phyloP scores from a whole-genome alignment of 2,888 invertebrate species.

The Ectemnius continuus region DNA sequence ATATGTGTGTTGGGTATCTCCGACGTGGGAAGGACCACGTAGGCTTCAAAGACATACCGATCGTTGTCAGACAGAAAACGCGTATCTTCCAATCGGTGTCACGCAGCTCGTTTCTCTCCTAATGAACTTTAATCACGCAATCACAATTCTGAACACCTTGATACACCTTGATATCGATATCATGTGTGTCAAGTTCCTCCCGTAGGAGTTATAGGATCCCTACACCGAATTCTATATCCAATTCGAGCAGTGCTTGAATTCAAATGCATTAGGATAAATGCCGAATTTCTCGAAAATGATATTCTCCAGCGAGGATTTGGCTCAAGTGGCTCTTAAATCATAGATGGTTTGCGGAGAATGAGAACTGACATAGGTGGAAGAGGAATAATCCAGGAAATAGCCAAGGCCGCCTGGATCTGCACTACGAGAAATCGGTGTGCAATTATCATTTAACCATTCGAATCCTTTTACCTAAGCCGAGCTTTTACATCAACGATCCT shows the following conservation, averaged over 20 bases:
- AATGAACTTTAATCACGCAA: conserved; percentile 22
- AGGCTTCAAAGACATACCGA: conserved; percentile 25
- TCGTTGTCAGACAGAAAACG: conserved; percentile 2
- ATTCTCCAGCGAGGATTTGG: background rate
- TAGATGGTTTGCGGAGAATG: background rate
- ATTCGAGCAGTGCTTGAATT: no score
- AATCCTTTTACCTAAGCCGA: conserved; percentile 11
- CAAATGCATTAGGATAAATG: no score
- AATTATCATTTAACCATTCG: conserved; percentile 51
- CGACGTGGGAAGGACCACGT: conserved; percentile 42
- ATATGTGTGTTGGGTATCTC: background rate
- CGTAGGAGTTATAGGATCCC: no score
- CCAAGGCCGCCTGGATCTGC: conserved; percentile 31
- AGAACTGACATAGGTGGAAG: background rate
- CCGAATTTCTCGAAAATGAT: background rate
- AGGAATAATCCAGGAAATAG: background rate
- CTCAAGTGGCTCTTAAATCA: conserved; percentile 5
- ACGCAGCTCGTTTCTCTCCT: background rate
- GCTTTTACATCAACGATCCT: conserved; percentile 19
- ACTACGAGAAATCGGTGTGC: conserved; percentile 37
- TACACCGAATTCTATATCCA: no score
- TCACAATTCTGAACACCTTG: no score
- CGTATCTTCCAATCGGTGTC: conserved; percentile 24
- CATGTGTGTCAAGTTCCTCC: no score
- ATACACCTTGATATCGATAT: no score